Conservation (phyloP, 1,140 invertebrate species). For the Daktulosphaira vitifoliae region DNA sequence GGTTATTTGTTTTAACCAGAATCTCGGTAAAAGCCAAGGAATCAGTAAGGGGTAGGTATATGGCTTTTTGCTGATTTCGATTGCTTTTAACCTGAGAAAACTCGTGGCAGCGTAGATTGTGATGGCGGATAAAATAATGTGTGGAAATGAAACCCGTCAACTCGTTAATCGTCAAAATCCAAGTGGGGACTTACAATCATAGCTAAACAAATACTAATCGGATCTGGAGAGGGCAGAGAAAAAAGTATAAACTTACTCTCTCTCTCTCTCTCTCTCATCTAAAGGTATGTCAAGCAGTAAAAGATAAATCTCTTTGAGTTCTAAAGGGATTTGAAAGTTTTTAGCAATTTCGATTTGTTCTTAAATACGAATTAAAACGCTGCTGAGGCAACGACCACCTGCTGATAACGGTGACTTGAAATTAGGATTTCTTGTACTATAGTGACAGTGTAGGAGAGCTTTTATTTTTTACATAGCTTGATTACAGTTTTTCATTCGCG, state of each 20-base stretch:
- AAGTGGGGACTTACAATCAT: constrained; percentile 1
- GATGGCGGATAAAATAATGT: no score
- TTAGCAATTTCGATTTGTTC: constrained; percentile 24
- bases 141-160: background rate
- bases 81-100: background rate
- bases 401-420: no score
- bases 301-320: constrained; percentile 17
- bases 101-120: no score
- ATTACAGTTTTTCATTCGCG: no score
- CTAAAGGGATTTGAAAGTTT: constrained; percentile 19
- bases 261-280: background rate
- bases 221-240: constrained; percentile 2
- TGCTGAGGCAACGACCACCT: no score
- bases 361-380: constrained; percentile 12
- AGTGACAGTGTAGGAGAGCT: no score
- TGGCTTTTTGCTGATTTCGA: constrained; percentile 28
- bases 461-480: no score
- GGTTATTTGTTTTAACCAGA: no score
- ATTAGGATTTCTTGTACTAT: no score
- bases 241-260: constrained; percentile 1
- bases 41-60: background rate
- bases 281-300: background rate
- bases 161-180: constrained; percentile 11
- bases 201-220: constrained; percentile 28
- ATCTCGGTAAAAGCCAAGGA: no score